Base-by-base conservation (phyloP, 2,888 invertebrate species). In the Prostheceraeus crozeri region DNA sequence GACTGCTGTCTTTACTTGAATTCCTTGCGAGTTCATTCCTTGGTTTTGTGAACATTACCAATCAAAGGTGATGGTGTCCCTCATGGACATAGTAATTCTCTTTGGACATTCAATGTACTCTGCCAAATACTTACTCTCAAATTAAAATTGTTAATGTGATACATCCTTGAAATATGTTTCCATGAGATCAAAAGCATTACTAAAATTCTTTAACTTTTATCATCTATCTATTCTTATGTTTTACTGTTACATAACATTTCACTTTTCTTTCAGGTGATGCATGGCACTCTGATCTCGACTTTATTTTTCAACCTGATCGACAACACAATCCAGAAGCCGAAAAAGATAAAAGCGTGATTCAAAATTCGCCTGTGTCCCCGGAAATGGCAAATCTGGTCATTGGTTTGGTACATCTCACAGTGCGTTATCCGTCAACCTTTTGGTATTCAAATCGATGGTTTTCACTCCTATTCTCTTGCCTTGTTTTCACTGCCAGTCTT, bases 371-470 rank as follows among this genome's bases (percentile, higher is more conserved):
- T 28, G 16, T 48, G 8, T 84, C 85, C 61, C 79, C 85, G 31
- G 87, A 89, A 71, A 87, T 86, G 72, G 77, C 87, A 64, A 89
- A 89, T 77, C 83, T 87, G 67, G 82, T 84, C 11, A 73, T 86
- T 57, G 87, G 88, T 0, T 78, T 89, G 23, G 78, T 85, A 33
- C 83, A 87, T 8, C 87, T 85, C 76, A 83, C 86, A 3, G 82
- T 72, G 19, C 81, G 87, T 61, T 89, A 89, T 77, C 85, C 89
- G 2, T 83, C 87, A 3, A 84, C 88, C 0, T 89, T 88, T 74
- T 89, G 89, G 89, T 83, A 84, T 61, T 85, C 86, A 59, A 87
- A 86, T 74, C 87, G 88, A 76, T 81, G 83, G 35, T 83, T 89
- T 70, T 84, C 85, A 52, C 79, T 85, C 27, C 78, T 88, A 55